A percentile compares a stretch with the other conserved stretches of the same genome.
These are phyloP conservation scores for Anoura caudifer DNA, from an alignment of 2,113 vertebrate species.

Conservation along the genomic window DNA sequence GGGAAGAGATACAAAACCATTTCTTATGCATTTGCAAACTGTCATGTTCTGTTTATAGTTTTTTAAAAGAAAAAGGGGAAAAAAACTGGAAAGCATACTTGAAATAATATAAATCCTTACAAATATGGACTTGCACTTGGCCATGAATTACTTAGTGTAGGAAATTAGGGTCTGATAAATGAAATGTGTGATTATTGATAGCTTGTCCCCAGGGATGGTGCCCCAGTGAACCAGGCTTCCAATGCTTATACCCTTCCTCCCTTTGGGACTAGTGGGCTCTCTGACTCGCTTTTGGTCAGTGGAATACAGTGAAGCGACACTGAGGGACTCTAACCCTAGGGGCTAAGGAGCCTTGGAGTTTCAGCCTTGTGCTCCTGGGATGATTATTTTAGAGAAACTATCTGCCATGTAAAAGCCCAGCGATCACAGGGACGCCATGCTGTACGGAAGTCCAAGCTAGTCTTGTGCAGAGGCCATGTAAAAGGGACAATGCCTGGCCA, in stretches of 20 bases:
- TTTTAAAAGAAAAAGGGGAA: neutral
- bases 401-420: neutral
- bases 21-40: conserved; percentile 6
- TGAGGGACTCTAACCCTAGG: neutral
- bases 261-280: neutral
- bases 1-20: neutral
- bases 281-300: neutral
- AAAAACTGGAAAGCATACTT: neutral
- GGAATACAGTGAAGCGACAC: neutral
- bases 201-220: neutral
- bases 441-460: neutral
- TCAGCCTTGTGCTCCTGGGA: neutral
- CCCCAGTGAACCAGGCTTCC: neutral
- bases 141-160: neutral
- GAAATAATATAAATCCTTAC: neutral
- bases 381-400: neutral
- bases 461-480: neutral
- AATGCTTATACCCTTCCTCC: neutral
- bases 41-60: neutral
- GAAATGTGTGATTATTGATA: neutral
- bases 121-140: neutral
- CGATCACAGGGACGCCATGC: neutral
- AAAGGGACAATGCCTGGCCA: neutral
- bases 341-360: neutral
- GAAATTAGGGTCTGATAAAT: neutral